Percentiles rank a stretch among this genome's conserved stretches.
phyloP scores from a whole-genome alignment of 92 coral and sea anemone species.

The Porites lobata region DNA sequence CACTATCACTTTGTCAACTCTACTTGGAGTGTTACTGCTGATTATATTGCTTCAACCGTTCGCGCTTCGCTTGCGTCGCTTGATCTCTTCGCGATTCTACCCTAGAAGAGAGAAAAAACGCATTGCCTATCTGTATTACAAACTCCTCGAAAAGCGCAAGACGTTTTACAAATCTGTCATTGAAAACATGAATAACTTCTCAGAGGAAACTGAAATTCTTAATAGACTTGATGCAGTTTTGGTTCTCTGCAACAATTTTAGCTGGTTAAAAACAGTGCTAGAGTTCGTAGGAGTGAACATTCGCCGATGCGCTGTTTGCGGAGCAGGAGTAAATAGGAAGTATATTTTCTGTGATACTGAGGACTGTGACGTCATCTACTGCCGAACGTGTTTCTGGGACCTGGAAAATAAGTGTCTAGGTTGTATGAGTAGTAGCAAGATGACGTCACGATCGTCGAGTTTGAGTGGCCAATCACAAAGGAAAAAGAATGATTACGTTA shows the following conservation, averaged over 20 bases:
- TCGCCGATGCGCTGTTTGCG: slow-evolving; percentile 90
- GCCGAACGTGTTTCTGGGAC: slow-evolving; percentile 99
- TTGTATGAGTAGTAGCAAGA: slow-evolving; percentile 89
- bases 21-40: slow-evolving; percentile 81
- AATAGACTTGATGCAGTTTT: slow-evolving; percentile 80
- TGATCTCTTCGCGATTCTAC: slow-evolving; percentile 88
- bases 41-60: slow-evolving; percentile 89
- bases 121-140: slow-evolving; percentile 92
- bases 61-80: slow-evolving; percentile 84
- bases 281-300: slow-evolving; percentile 79
- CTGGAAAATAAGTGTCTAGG: slow-evolving; percentile 97
- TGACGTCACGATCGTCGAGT: slow-evolving; percentile 83
- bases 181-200: slow-evolving; percentile 86
- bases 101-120: slow-evolving; percentile 94
- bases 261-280: slow-evolving; percentile 78
- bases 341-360: slow-evolving; percentile 87
- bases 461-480: slow-evolving; percentile 56
- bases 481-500: slow-evolving; percentile 61
- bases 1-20: slow-evolving; percentile 66
- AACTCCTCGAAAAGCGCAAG: slow-evolving; percentile 92
- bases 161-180: slow-evolving; percentile 84
- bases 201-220: slow-evolving; percentile 88
- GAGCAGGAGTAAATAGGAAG: slow-evolving; percentile 79
- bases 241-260: slow-evolving; percentile 85
- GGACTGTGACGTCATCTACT: slow-evolving; percentile 90